Conservation (phyloP, 2,797 vertebrate species). For the Columba guinea region DNA sequence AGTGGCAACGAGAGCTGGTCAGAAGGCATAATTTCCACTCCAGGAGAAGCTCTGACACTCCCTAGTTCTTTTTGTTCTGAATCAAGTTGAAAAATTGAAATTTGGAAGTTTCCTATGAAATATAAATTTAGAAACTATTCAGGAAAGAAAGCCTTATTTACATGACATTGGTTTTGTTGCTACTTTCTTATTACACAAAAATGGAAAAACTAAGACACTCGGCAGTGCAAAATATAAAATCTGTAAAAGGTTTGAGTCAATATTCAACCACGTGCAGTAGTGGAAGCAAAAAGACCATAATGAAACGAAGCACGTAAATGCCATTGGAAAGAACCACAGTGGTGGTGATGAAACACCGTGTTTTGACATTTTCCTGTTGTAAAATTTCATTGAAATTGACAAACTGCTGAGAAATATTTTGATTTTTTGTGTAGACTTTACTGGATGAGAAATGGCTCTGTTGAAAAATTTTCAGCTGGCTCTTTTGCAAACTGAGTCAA, state of each 20-base stretch:
- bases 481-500: constrained; percentile 22
- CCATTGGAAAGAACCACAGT: neutral
- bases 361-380: constrained; percentile 68
- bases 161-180: neutral
- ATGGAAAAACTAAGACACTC: neutral
- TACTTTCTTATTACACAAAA: neutral
- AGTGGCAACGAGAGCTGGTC: neutral
- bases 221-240: neutral
- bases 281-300: neutral
- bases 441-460: constrained; percentile 37
- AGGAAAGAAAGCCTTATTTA: neutral
- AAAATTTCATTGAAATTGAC: constrained; percentile 65
- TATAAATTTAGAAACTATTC: neutral
- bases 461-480: constrained; percentile 67
- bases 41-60: neutral
- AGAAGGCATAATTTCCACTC: neutral
- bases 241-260: neutral
- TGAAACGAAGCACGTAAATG: neutral
- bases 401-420: constrained; percentile 64
- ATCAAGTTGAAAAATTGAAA: neutral
- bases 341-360: constrained; percentile 9
- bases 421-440: constrained; percentile 58
- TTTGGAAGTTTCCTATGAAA: neutral
- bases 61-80: neutral
- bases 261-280: neutral